Base-by-base conservation (phyloP, 92 coral and sea anemone species). In the Muricea muricata region DNA sequence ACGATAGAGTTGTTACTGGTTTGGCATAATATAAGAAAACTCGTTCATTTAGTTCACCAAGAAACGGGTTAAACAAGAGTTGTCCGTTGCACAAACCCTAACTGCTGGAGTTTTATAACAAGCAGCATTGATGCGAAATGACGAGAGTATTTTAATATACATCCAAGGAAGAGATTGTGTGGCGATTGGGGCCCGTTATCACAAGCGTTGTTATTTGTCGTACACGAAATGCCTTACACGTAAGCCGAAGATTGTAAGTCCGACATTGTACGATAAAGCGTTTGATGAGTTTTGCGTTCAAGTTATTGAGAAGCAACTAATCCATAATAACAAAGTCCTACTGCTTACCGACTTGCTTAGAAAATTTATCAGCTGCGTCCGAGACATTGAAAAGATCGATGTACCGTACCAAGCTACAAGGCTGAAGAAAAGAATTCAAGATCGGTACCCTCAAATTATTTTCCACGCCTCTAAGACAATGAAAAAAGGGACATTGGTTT, bases 261-360 rank as follows among this genome's bases (percentile, higher is more conserved):
- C 70, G 24, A 63, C 70, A 7, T 63, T 63, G 70, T 63, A 63
- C 17, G 70, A 63, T 32, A 63, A 63, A 63, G 70, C 70, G 24
- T 63, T 63, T 32, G 70, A 63, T 32, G 8, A 63, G 39, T 63
- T 63, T 63, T 63, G 70, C 24, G 3, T 55, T 3, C 4, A 55
- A 55, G 15, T 25, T 3, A 55, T 55, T 11, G 65, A 55, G 29
- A 55, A 63, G 39, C 12, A 32, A 63, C 12, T 63, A 4, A 63
- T 63, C 70, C 7, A 63, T 11, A 63, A 63, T 32, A 63, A 63
- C 7, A 32, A 63, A 63, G 70, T 63, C 24, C 34, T 63, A 7
- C 24, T 63, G 9, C 70, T 63, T 32, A 32, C 31, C 70, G 9
- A 63, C 9, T 63, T 63, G 70, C 24, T 63, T 7, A 63, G 24